Evolutionary conservation across 2,113 vertebrate genomes (phyloP).

Genomic region (Orientallactaga bullata): DNA sequence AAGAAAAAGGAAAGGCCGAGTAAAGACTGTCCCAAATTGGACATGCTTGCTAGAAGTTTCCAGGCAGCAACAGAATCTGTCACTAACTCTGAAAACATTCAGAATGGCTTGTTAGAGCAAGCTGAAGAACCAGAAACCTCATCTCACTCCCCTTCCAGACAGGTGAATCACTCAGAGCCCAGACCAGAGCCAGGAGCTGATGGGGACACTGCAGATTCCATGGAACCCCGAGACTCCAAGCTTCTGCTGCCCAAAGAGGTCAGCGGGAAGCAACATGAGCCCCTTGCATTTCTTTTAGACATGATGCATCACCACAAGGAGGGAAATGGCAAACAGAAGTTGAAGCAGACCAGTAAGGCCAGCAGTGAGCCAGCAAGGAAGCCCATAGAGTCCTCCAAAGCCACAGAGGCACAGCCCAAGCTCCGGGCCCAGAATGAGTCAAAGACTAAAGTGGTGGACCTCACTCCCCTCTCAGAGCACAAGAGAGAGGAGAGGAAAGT

Average conservation of each 20-base stretch:
- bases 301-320: conserved; percentile 88
- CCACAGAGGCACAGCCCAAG: conserved; percentile 83
- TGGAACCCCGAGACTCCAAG: conserved; percentile 84
- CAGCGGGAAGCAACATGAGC: conserved; percentile 88
- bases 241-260: conserved; percentile 86
- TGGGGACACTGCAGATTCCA: conserved; percentile 69
- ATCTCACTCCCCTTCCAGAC: conserved; percentile 83
- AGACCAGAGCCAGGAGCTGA: conserved; percentile 57
- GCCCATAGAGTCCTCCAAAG: conserved; percentile 80
- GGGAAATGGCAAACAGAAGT: conserved; percentile 88
- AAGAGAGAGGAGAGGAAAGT: conserved; percentile 90
- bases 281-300: conserved; percentile 87
- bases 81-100: conserved; percentile 89
- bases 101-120: conserved; percentile 92
- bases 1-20: conserved; percentile 94
- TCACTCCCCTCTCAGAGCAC: conserved; percentile 81
- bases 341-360: conserved; percentile 85
- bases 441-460: conserved; percentile 88
- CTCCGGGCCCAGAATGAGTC: conserved; percentile 86
- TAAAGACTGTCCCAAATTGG: conserved; percentile 89
- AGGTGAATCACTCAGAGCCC: conserved; percentile 81
- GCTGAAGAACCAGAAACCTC: conserved; percentile 89
- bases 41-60: conserved; percentile 85
- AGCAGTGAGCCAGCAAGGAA: conserved; percentile 86
- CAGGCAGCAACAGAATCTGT: conserved; percentile 89